A percentile compares a stretch with the other conserved stretches of the same genome.
Evolutionary conservation across 2,113 vertebrate species (phyloP).

Genomic region (Ceratotherium simum): DNA sequence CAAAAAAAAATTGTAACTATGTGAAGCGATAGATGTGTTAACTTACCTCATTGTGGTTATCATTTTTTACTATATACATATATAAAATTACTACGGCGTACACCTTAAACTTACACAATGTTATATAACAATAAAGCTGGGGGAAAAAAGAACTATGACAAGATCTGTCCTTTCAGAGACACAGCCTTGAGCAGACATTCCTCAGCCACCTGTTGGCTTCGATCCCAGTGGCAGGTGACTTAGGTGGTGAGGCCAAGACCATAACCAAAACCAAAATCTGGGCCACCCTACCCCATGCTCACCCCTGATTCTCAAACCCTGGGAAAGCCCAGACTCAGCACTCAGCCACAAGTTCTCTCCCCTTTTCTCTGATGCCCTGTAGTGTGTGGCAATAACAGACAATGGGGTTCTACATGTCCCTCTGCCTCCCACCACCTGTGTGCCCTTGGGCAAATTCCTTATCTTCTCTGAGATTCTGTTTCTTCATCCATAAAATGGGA

Average conservation of each 20-base stretch:
- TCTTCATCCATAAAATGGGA: not conserved
- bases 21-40: not conserved
- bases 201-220: not conserved
- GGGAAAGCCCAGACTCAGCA: not conserved
- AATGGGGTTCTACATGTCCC: not conserved
- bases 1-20: not conserved
- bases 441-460: not conserved
- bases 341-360: not conserved
- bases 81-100: not conserved
- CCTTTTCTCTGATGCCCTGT: too few relatives aligned
- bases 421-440: not conserved
- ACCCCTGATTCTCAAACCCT: not conserved
- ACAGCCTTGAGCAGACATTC: not conserved
- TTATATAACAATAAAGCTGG: not conserved
- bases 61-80: not conserved
- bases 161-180: not conserved
- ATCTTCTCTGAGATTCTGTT: not conserved
- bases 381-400: not conserved
- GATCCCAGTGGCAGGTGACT: not conserved
- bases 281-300: not conserved
- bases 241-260: not conserved
- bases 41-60: not conserved
- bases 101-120: not conserved
- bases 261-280: not conserved
- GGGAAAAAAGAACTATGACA: not conserved